Conservation (phyloP, 2,797 vertebrate species). For the Taenioides sp. region DNA sequence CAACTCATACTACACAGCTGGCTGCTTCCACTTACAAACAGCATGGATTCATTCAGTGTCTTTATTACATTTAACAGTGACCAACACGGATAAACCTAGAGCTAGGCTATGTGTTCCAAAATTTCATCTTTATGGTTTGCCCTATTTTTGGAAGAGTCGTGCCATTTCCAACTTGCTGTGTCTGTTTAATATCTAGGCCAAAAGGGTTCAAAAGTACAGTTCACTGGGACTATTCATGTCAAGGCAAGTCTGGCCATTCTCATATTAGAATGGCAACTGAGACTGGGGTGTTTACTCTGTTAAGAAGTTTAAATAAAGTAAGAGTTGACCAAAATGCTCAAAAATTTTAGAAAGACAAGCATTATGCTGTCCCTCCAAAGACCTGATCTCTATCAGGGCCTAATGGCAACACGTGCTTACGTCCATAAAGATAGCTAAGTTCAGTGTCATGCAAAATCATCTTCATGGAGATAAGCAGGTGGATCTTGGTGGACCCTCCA, state of each 20-base stretch:
- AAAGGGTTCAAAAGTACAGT: neutral
- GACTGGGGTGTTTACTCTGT: neutral
- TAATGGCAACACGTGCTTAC: no score
- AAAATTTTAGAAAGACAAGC: no score
- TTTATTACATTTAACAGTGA: slow-evolving; percentile 62
- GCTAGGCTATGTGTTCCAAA: neutral
- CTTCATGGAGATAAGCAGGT: no score
- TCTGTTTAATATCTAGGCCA: neutral
- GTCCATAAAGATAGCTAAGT: no score
- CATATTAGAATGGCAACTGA: neutral
- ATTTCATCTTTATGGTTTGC: neutral
- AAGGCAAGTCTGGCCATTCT: neutral
- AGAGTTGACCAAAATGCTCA: no score
- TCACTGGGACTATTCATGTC: neutral
- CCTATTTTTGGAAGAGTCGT: neutral
- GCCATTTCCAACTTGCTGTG: neutral
- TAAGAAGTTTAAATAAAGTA: neutral
- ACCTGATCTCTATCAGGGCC: no score
- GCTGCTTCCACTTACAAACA: slow-evolving; percentile 62
- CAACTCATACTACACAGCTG: slow-evolving; percentile 35
- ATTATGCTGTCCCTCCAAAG: no score
- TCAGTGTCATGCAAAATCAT: no score
- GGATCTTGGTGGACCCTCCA: no score
- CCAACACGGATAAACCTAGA: slow-evolving; percentile 36
- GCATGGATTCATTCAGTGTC: slow-evolving; percentile 53